phyloP scores from a whole-genome alignment of 2,888 invertebrate species.

The Scaptomyza parva region DNA sequence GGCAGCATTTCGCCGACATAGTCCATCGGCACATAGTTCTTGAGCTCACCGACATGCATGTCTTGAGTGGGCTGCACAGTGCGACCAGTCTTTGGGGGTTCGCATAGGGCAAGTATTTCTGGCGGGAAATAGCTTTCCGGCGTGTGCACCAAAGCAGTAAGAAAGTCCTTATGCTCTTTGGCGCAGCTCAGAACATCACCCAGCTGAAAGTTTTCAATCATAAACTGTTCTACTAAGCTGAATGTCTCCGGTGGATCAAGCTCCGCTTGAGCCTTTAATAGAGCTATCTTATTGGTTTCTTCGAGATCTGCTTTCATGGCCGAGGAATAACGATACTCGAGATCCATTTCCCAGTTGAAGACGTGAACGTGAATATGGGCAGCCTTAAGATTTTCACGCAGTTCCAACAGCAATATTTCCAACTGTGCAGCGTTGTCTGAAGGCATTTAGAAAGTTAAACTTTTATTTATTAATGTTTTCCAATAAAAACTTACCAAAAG shows the following conservation, averaged over 20 bases:
- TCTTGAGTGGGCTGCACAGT: background rate
- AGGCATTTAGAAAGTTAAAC: background rate
- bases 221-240: slow-evolving; percentile 36
- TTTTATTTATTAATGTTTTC: background rate
- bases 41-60: background rate
- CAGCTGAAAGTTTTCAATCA: slow-evolving; percentile 41
- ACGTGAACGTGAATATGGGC: slow-evolving; percentile 65
- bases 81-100: background rate
- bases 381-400: slow-evolving; percentile 69
- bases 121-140: slow-evolving; percentile 64
- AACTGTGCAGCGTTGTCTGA: slow-evolving; percentile 62
- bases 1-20: slow-evolving; percentile 27
- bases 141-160: slow-evolving; percentile 41
- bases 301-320: slow-evolving; percentile 46
- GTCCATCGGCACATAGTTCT: slow-evolving; percentile 19
- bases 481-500: slow-evolving; percentile 47
- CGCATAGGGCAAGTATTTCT: slow-evolving; percentile 48
- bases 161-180: slow-evolving; percentile 49
- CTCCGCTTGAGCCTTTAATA: slow-evolving; percentile 18
- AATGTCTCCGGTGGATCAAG: background rate
- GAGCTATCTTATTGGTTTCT: slow-evolving; percentile 37
- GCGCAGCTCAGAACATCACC: slow-evolving; percentile 32
- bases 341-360: slow-evolving; percentile 78
- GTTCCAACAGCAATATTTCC: slow-evolving; percentile 50
- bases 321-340: slow-evolving; percentile 65